A percentile compares a stretch with the other conserved stretches of the same genome.
These are phyloP conservation scores for Chironomus tentans DNA, from an alignment of 2,888 invertebrate species.

Conservation along the genomic window DNA sequence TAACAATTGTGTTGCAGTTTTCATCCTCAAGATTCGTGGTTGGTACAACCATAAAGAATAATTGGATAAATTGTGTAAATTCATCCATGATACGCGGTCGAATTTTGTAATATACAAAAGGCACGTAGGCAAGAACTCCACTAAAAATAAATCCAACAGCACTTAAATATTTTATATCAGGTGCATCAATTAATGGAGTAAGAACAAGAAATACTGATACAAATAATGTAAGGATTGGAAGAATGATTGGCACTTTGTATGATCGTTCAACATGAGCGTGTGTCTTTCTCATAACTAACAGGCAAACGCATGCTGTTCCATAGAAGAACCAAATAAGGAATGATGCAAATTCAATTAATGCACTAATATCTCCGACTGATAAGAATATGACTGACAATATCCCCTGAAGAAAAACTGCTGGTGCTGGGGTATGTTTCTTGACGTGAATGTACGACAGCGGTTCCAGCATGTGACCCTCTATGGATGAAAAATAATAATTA, in stretches of 20 bases:
- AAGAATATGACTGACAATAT: slow-evolving; percentile 62
- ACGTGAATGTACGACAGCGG: slow-evolving; percentile 71
- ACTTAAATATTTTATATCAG: slow-evolving; percentile 61
- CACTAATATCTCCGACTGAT: slow-evolving; percentile 60
- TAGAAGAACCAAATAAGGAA: slow-evolving; percentile 85
- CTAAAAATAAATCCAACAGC: slow-evolving; percentile 61
- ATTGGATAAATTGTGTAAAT: slow-evolving; percentile 55
- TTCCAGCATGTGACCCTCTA: slow-evolving; percentile 68
- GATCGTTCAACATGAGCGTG: slow-evolving; percentile 59
- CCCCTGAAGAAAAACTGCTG: slow-evolving; percentile 69
- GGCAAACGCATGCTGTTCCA: slow-evolving; percentile 69
- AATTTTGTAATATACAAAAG: slow-evolving; percentile 62
- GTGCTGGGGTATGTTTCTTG: slow-evolving; percentile 63
- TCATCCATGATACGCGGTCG: slow-evolving; percentile 52
- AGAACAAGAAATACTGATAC: slow-evolving; percentile 64
- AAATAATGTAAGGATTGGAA: slow-evolving; percentile 53
- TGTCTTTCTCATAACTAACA: slow-evolving; percentile 62
- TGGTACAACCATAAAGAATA: slow-evolving; percentile 59
- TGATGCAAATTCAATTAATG: slow-evolving; percentile 75
- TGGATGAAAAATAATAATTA: not conserved
- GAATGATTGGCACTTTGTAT: slow-evolving; percentile 61
- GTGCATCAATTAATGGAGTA: slow-evolving; percentile 65
- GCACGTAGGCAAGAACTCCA: slow-evolving; percentile 62
- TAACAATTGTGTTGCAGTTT: not conserved
- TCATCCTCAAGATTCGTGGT: slow-evolving; percentile 36